Percentiles rank a stretch among this genome's conserved stretches.
phyloP scores from a whole-genome alignment of 2,797 vertebrate species.

The Furcifer pardalis region DNA sequence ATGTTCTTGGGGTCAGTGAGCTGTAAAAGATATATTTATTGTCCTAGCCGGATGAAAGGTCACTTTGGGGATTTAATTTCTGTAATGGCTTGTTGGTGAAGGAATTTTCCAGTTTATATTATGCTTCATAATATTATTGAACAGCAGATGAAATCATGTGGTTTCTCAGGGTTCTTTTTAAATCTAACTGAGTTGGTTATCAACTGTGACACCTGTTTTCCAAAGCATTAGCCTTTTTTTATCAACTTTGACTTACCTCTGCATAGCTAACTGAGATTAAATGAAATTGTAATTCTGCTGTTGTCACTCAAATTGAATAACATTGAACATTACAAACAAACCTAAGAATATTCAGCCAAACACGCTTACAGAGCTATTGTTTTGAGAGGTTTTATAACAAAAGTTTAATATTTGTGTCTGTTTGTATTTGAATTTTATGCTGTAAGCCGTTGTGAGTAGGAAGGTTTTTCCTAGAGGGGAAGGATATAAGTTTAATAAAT shows the following conservation, averaged over 20 bases:
- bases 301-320: constrained; percentile 24
- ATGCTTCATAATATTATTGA: constrained; percentile 24
- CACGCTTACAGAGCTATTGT: too few relatives aligned
- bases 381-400: too few relatives aligned
- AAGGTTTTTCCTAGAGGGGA: too few relatives aligned
- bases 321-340: background rate
- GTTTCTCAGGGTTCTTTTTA: constrained; percentile 1
- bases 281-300: constrained; percentile 2
- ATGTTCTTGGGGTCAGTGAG: background rate
- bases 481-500: too few relatives aligned
- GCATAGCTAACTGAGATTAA: constrained; percentile 27
- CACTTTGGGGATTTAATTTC: constrained; percentile 33
- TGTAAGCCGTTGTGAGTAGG: too few relatives aligned
- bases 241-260: constrained; percentile 36
- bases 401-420: too few relatives aligned
- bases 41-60: constrained; percentile 22
- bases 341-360: too few relatives aligned
- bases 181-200: constrained; percentile 30
- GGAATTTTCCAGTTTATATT: background rate
- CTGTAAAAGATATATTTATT: constrained; percentile 14
- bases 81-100: background rate
- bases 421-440: too few relatives aligned
- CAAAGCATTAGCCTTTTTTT: constrained; percentile 32
- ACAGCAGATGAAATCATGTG: constrained; percentile 35
- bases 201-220: constrained; percentile 44